Evolutionary conservation across 1,140 invertebrate species (phyloP), one percentile per base, ranked within the genome.

Genomic region (Nephotettix cincticeps): DNA sequence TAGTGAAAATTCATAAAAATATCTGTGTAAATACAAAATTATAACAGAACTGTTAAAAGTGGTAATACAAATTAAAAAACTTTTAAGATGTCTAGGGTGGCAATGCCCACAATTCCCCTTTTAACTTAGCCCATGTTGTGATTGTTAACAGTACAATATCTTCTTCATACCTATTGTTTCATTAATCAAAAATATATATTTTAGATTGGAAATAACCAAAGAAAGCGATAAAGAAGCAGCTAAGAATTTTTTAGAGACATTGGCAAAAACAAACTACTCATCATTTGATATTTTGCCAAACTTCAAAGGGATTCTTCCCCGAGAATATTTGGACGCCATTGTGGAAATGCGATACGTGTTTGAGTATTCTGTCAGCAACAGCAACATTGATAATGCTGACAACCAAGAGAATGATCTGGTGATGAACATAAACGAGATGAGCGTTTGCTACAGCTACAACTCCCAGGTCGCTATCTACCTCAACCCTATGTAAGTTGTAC

Each of bases 361-460:
- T 27, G 51, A 23, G 21, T 77, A 73, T 29, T 30, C 43, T 19
- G 43, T 76, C 23, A 76, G 72, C 23, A 72, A 76, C 47, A 77
- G 75, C 63, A 72, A 76, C 45, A 68, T 58, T 19, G 72, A 76
- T 1, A 23, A 40, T 1, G 32, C 17, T 2, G 28, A 58, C 11
- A 13, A 21, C 27, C n/a, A 68, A 68, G 67, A 66, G 19, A 23
- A 66, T n/a, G 64, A 54, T 2, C 61, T 77, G 19, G 28, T 54
- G 14, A 11, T 69, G 30, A 87, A 84, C n/a, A 80, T 88, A 36
- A 88, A 87, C 0, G 89, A 90, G 76, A 84, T 88, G 80, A 88
- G 89, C 0, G 77, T 89, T 70, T 90, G 88, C 74, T 89, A 89
- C 78, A 81, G 85, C 30, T 86, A 88, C 30, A 90, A 90, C 77